Conservation (phyloP, 2,888 invertebrate species). For the Sphaerophoria rueppellii region DNA sequence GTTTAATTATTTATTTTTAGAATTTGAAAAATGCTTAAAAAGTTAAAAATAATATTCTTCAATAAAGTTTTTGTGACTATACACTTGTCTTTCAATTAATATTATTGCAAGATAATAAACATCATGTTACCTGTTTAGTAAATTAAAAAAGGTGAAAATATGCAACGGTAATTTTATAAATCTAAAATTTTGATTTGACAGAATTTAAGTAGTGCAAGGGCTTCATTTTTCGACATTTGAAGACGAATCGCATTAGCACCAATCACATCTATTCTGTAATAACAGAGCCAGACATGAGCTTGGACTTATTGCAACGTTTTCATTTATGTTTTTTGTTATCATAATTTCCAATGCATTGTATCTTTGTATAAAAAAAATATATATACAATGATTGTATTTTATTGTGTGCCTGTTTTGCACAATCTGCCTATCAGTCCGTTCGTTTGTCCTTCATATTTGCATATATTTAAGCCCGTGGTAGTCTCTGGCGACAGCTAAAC, state of each 20-base stretch:
- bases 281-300: conserved; percentile 26
- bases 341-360: conserved; percentile 33
- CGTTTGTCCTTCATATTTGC: conserved; percentile 25
- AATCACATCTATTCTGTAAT: conserved; percentile 7
- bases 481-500: background rate
- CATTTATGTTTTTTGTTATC: background rate
- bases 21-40: too few relatives aligned
- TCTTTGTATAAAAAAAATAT: too few relatives aligned
- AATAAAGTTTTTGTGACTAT: too few relatives aligned
- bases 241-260: conserved; percentile 39
- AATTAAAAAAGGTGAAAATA: too few relatives aligned
- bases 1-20: too few relatives aligned
- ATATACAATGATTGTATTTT: too few relatives aligned
- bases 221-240: conserved; percentile 20
- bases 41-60: too few relatives aligned
- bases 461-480: conserved; percentile 10
- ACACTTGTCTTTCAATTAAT: too few relatives aligned
- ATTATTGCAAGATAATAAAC: too few relatives aligned
- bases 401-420: conserved; percentile 65
- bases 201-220: conserved; percentile 59
- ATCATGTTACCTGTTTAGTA: too few relatives aligned
- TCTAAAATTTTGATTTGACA: background rate
- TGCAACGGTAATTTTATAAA: too few relatives aligned
- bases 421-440: conserved; percentile 30
- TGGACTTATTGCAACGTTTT: conserved; percentile 39